Evolutionary conservation across 2,113 vertebrate species (phyloP).

Genomic region (Mellivora capensis): DNA sequence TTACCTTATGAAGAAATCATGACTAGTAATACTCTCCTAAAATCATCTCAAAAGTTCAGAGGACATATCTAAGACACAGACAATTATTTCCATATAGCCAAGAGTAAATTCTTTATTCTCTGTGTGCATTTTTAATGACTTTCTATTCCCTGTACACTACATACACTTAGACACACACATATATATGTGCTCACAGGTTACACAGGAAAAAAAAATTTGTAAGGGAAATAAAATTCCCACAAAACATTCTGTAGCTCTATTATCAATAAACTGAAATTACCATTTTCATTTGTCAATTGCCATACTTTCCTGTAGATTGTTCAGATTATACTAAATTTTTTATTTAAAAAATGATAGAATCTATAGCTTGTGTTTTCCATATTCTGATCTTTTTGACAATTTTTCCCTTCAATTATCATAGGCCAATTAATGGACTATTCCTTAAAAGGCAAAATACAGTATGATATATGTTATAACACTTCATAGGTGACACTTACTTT

Average conservation of each 20-base stretch:
- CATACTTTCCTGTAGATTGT: neutral
- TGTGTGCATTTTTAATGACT: neutral
- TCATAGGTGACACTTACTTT: neutral
- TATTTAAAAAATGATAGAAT: neutral
- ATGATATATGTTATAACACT: neutral
- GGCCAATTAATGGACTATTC: neutral
- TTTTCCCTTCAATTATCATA: neutral
- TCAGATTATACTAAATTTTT: neutral
- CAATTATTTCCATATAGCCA: neutral
- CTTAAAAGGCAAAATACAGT: neutral
- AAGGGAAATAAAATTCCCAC: neutral
- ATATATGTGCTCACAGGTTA: neutral
- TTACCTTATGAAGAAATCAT: neutral
- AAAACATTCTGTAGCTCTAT: neutral
- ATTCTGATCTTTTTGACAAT: neutral
- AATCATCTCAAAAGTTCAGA: slow-evolving; percentile 16
- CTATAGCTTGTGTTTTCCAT: neutral
- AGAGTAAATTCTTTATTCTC: neutral
- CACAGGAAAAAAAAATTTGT: neutral
- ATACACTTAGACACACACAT: neutral
- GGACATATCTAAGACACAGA: neutral
- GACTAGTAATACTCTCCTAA: neutral
- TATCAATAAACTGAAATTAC: neutral
- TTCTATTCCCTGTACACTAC: neutral
- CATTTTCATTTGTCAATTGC: neutral